These are phyloP conservation scores for Chaenodraco wilsoni DNA, from an alignment of 2,797 vertebrate genomes.

Conservation along the genomic window DNA sequence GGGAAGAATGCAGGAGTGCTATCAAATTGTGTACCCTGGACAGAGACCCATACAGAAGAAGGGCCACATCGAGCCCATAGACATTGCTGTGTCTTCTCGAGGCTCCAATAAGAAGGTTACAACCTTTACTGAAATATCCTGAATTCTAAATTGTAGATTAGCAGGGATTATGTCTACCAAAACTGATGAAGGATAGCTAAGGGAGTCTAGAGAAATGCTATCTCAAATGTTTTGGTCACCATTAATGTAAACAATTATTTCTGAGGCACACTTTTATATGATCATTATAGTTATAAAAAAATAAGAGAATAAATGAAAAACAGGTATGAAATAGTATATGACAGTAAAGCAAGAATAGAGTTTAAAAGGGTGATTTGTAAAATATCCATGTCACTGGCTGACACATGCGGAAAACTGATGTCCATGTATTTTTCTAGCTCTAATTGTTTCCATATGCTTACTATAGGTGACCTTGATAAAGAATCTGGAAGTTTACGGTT, in stretches of 20 bases:
- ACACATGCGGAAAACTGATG: background rate
- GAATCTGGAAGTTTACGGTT: constrained; percentile 92
- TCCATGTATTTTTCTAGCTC: background rate
- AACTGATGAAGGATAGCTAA: background rate
- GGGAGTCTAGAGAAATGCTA: too few species aligned
- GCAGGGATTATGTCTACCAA: background rate
- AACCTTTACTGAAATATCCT: background rate
- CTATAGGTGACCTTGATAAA: constrained; percentile 92
- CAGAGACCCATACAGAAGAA: constrained; percentile 88
- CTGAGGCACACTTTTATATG: too few species aligned
- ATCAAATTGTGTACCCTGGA: constrained; percentile 89
- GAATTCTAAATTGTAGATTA: background rate
- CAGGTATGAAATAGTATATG: too few species aligned
- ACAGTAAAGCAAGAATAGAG: too few species aligned
- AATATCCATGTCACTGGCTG: background rate
- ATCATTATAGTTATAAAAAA: too few species aligned
- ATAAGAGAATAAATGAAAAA: too few species aligned
- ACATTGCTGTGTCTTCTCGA: constrained; percentile 89
- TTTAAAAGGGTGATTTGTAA: too few species aligned
- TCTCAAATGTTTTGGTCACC: too few species aligned
- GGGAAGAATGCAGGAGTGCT: constrained; percentile 88
- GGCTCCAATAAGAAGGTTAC: constrained; percentile 95
- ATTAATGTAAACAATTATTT: too few species aligned
- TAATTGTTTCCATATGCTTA: constrained; percentile 12
- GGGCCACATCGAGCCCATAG: constrained; percentile 89